Evolutionary conservation across 1,140 invertebrate species (phyloP).

Genomic region (Camponotus pennsylvanicus): DNA sequence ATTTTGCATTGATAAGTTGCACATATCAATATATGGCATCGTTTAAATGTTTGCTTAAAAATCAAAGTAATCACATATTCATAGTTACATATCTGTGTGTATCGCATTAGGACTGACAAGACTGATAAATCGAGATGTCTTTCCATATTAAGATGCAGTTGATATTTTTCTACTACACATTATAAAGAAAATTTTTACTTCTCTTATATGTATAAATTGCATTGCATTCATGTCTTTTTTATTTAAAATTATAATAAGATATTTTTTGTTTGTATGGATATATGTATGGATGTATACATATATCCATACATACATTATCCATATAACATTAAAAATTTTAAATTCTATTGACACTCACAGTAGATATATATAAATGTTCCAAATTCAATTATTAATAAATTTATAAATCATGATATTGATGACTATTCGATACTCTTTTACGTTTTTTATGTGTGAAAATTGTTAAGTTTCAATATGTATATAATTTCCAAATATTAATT

Average conservation of each 20-base stretch:
- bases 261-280: neutral
- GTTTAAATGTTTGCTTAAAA: constrained; percentile 60
- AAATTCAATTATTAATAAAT: constrained; percentile 23
- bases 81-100: constrained; percentile 39
- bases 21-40: constrained; percentile 69
- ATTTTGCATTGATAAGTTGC: constrained; percentile 65
- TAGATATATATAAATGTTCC: constrained; percentile 18
- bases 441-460: neutral
- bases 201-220: constrained; percentile 23
- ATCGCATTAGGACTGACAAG: neutral
- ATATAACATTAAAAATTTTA: constrained; percentile 36
- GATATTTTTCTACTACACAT: constrained; percentile 26
- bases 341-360: constrained; percentile 16
- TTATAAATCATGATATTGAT: neutral
- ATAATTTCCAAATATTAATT: constrained; percentile 25
- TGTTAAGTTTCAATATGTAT: neutral
- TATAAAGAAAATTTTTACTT: neutral
- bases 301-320: neutral
- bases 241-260: constrained; percentile 30
- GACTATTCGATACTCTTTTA: neutral
- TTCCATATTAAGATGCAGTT: constrained; percentile 11
- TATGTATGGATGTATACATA: too few relatives aligned
- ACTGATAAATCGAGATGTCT: constrained; percentile 1
- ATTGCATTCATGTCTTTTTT: constrained; percentile 36
- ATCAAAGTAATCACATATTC: constrained; percentile 67